Percentiles rank a stretch among this genome's conserved stretches.
phyloP scores from a whole-genome alignment of 2,113 vertebrate species.

The Lepisosteus oculatus region DNA sequence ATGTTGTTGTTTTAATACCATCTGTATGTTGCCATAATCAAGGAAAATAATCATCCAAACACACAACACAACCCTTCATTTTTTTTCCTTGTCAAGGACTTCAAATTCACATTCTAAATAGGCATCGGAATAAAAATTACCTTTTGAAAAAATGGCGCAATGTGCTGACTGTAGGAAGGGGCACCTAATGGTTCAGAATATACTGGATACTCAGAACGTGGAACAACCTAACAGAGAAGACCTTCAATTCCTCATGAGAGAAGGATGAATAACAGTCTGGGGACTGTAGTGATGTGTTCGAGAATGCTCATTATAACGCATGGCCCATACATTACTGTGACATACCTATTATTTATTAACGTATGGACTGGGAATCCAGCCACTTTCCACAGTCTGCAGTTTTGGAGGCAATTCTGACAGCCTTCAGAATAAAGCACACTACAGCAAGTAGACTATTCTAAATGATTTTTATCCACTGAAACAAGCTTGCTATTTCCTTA shows the following conservation, averaged over 20 bases:
- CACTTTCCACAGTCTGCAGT: constrained; percentile 43
- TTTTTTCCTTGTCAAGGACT: no score
- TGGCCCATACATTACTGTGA: constrained; percentile 56
- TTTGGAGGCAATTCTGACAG: constrained; percentile 50
- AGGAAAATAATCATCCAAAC: background rate
- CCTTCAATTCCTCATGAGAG: constrained; percentile 22
- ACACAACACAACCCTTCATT: no score
- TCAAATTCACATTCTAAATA: no score
- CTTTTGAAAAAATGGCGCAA: background rate
- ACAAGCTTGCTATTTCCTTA: constrained; percentile 7
- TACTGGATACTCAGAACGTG: constrained; percentile 12
- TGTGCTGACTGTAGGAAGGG: background rate
- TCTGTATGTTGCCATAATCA: constrained; percentile 52
- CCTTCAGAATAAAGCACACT: constrained; percentile 39
- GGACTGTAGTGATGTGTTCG: constrained; percentile 50
- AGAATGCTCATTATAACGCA: constrained; percentile 58
- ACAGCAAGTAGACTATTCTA: background rate
- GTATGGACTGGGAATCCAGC: constrained; percentile 43
- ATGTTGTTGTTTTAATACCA: background rate
- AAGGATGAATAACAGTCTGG: constrained; percentile 42
- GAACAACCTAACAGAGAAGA: constrained; percentile 25
- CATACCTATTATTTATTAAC: constrained; percentile 64
- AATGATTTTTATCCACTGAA: background rate
- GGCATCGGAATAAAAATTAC: no score
- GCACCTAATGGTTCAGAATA: background rate